phyloP scores from a whole-genome alignment of 2,113 vertebrate genomes.

The Bubo scandiacus region DNA sequence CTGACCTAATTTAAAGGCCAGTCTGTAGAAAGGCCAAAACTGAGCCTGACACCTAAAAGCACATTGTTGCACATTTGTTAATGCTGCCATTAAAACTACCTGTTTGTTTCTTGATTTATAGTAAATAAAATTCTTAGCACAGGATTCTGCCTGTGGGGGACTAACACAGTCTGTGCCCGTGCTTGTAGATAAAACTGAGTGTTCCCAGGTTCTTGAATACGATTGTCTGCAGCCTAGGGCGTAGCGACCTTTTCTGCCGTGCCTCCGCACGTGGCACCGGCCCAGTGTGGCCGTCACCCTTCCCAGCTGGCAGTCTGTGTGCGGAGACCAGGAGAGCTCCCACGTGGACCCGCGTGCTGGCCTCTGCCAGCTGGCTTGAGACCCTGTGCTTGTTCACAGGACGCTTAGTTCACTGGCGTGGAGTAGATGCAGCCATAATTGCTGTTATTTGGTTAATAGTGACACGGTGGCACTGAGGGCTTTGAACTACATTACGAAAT shows the following conservation, averaged over 20 bases:
- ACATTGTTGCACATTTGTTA: background rate
- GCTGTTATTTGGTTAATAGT: background rate
- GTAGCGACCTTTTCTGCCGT: accelerated
- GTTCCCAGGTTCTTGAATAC: accelerated
- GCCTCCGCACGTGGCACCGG: background rate
- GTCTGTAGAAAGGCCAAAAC: background rate
- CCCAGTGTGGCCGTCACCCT: background rate
- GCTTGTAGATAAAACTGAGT: background rate
- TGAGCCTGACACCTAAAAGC: background rate
- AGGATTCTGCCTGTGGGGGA: background rate
- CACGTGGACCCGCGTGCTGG: accelerated
- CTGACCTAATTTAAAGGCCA: background rate
- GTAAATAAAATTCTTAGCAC: background rate
- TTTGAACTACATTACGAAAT: background rate
- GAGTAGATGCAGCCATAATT: background rate
- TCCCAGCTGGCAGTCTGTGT: background rate
- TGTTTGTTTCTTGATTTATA: background rate
- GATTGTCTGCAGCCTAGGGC: background rate
- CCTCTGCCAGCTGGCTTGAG: background rate
- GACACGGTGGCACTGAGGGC: too few species aligned
- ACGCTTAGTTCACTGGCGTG: accelerated
- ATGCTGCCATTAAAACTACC: background rate
- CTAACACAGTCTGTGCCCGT: background rate
- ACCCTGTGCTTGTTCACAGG: accelerated
- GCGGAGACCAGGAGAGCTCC: background rate